phyloP scores from a whole-genome alignment of 2,797 vertebrate species.

The Mionectes olivaceus region DNA sequence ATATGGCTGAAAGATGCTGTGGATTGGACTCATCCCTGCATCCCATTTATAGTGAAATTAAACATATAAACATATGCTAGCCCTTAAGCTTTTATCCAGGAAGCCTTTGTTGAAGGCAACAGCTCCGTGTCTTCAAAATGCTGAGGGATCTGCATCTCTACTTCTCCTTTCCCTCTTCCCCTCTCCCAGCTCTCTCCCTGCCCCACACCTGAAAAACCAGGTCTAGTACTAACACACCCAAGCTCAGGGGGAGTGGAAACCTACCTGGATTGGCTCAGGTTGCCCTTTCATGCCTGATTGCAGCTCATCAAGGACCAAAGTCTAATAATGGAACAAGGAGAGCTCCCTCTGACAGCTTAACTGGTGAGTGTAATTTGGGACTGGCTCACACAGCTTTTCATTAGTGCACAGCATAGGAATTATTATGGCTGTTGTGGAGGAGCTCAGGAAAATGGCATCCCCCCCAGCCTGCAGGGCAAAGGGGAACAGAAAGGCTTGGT shows the following conservation, averaged over 20 bases:
- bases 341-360: slow-evolving; percentile 68
- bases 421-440: background rate
- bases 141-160: background rate
- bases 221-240: background rate
- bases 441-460: background rate
- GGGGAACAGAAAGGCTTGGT: background rate
- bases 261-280: background rate
- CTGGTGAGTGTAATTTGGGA: slow-evolving; percentile 64
- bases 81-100: background rate
- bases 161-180: background rate
- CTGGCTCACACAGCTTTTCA: background rate
- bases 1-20: background rate
- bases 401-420: slow-evolving; percentile 24
- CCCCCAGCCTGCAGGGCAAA: background rate
- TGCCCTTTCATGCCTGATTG: slow-evolving; percentile 60
- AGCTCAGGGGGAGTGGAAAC: background rate
- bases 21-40: background rate
- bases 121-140: background rate
- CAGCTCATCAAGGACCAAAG: slow-evolving; percentile 52
- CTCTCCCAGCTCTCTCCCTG: background rate
- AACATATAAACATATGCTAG: accelerated
- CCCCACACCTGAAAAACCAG: background rate
- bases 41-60: background rate
- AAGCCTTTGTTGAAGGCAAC: background rate
- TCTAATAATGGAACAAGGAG: slow-evolving; percentile 51